Conservation (phyloP, 2,797 vertebrate genomes). For the Rhynchotus rufescens region DNA sequence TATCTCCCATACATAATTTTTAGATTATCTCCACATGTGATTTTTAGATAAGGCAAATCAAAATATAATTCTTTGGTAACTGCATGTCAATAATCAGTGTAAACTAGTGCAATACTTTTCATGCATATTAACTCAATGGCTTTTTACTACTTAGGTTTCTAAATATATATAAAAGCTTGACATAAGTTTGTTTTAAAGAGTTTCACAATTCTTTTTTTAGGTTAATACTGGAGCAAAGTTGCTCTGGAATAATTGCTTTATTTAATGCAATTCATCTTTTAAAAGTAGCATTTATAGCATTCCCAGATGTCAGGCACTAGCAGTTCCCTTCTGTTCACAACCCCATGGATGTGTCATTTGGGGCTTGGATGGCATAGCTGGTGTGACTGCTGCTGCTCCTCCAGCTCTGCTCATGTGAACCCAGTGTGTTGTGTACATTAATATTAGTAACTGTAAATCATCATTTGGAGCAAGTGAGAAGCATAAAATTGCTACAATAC, state of each 20-base stretch:
- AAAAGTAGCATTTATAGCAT: neutral
- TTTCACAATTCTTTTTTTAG: neutral
- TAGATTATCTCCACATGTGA: too few relatives aligned
- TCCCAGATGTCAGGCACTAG: neutral
- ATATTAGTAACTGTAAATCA: neutral
- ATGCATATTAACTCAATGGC: neutral
- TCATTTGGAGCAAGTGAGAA: neutral
- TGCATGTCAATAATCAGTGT: neutral
- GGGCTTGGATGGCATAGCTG: neutral
- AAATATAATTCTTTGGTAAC: neutral
- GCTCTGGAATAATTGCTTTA: neutral
- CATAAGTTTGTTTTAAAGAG: neutral
- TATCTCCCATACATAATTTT: fast-evolving
- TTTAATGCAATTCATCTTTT: neutral
- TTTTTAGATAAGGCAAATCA: neutral
- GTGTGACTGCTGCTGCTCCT: neutral
- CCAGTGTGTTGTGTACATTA: neutral
- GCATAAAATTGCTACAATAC: neutral
- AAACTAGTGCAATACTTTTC: neutral
- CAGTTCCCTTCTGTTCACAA: neutral
- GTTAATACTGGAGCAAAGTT: neutral
- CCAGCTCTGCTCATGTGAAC: neutral
- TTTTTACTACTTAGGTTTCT: neutral
- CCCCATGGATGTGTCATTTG: fast-evolving
- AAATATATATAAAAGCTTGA: neutral